Evolutionary conservation across 2,888 invertebrate species (phyloP).

Genomic region (Hirtodrosophila trivittata): DNA sequence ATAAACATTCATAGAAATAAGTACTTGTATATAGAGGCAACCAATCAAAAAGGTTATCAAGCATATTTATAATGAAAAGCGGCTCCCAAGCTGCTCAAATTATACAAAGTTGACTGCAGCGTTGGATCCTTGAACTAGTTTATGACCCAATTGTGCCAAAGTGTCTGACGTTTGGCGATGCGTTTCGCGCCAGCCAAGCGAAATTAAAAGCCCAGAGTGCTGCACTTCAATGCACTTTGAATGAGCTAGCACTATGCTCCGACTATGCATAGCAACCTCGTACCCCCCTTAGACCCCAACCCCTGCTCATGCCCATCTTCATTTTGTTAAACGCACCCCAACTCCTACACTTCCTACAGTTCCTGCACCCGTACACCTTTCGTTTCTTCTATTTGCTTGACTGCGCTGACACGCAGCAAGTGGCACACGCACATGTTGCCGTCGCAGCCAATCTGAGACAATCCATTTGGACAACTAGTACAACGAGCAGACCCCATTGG

Average conservation of each 20-base stretch:
- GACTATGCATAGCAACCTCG: no score
- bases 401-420: conserved; percentile 19
- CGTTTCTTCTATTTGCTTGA: no score
- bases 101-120: conserved; percentile 36
- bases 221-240: conserved; percentile 28
- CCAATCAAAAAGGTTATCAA: conserved; percentile 38
- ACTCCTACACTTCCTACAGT: no score
- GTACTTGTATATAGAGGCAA: no score
- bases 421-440: conserved; percentile 53
- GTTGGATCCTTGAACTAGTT: conserved; percentile 70
- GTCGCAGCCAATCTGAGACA: conserved; percentile 21
- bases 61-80: conserved; percentile 17
- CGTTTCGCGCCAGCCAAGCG: conserved; percentile 43
- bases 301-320: no score
- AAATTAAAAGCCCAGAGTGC: conserved; percentile 38
- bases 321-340: no score
- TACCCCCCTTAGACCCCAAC: no score
- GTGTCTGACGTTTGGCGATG: conserved; percentile 71
- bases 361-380: no score
- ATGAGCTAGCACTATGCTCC: no score
- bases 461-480: no score
- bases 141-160: conserved; percentile 79
- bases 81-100: conserved; percentile 18
- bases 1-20: no score
- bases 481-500: no score